Evolutionary conservation across 2,797 vertebrate species (phyloP).

Genomic region (Staurois parvus): DNA sequence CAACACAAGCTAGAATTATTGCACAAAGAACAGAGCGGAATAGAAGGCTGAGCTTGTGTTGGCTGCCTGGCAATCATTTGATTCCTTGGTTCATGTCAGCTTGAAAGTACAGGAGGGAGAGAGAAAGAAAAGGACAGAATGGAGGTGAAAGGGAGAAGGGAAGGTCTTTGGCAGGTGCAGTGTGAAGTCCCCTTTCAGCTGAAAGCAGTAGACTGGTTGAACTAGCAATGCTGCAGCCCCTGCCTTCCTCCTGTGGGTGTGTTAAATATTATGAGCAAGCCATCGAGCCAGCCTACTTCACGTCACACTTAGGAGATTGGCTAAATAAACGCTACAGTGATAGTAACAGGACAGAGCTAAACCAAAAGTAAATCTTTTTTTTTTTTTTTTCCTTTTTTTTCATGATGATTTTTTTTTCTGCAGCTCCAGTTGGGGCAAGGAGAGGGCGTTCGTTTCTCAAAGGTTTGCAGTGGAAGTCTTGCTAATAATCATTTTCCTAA

Average conservation of each 20-base stretch:
- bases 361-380: slow-evolving; percentile 66
- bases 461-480: slow-evolving; percentile 26
- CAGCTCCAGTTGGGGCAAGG: slow-evolving; percentile 80
- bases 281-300: slow-evolving; percentile 85
- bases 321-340: slow-evolving; percentile 80
- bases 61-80: slow-evolving; percentile 30
- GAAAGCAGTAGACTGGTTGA: slow-evolving; percentile 69
- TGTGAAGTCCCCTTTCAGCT: slow-evolving; percentile 67
- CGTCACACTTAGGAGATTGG: slow-evolving; percentile 93
- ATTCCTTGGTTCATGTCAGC: slow-evolving; percentile 39
- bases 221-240: slow-evolving; percentile 67
- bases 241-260: slow-evolving; percentile 81
- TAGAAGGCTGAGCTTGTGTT: slow-evolving; percentile 46
- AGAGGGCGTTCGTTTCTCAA: slow-evolving; percentile 81
- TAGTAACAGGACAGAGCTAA: slow-evolving; percentile 80
- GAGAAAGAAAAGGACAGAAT: neutral
- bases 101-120: neutral
- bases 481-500: neutral
- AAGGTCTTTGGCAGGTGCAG: slow-evolving; percentile 80
- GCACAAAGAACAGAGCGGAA: slow-evolving; percentile 36
- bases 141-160: slow-evolving; percentile 37
- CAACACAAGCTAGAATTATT: slow-evolving; percentile 71
- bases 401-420: slow-evolving; percentile 69
- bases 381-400: slow-evolving; percentile 34
- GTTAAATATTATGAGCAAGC: slow-evolving; percentile 88